Percentiles rank a stretch among this genome's conserved stretches.
These are phyloP conservation scores for Sphinx pinastri DNA, from an alignment of 2,888 invertebrate species.

Conservation along the genomic window DNA sequence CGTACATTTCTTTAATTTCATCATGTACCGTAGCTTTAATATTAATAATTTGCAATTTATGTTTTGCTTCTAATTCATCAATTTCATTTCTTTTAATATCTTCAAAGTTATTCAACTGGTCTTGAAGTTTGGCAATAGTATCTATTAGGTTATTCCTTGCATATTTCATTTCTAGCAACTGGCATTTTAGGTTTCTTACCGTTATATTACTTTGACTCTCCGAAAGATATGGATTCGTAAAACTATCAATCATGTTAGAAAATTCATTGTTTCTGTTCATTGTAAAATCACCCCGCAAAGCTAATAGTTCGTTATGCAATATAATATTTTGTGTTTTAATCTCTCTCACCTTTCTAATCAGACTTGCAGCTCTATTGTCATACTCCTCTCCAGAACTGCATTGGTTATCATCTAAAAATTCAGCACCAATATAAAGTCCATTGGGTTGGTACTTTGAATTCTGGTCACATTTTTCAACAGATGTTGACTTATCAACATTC, in stretches of 20 bases:
- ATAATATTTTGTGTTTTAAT: slow-evolving; percentile 70
- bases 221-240: slow-evolving; percentile 49
- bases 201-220: slow-evolving; percentile 51
- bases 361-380: slow-evolving; percentile 61
- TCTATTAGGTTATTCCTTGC: slow-evolving; percentile 58
- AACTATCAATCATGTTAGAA: slow-evolving; percentile 50
- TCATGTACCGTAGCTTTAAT: slow-evolving; percentile 53
- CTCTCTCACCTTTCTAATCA: slow-evolving; percentile 67
- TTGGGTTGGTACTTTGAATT: slow-evolving; percentile 37
- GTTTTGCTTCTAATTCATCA: slow-evolving; percentile 59
- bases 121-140: slow-evolving; percentile 55
- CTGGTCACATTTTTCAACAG: slow-evolving; percentile 33
- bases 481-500: slow-evolving; percentile 34
- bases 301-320: slow-evolving; percentile 59
- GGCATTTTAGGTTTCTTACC: slow-evolving; percentile 56
- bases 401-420: slow-evolving; percentile 34
- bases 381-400: slow-evolving; percentile 46
- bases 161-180: slow-evolving; percentile 61
- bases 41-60: slow-evolving; percentile 62
- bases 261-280: slow-evolving; percentile 40
- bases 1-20: slow-evolving; percentile 54
- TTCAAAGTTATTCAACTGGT: slow-evolving; percentile 56
- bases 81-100: slow-evolving; percentile 63
- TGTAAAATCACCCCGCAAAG: slow-evolving; percentile 55
- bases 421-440: slow-evolving; percentile 46